These are phyloP conservation scores for Nothobranchius furzeri DNA, from an alignment of 2,113 vertebrate genomes.

Conservation along the genomic window DNA sequence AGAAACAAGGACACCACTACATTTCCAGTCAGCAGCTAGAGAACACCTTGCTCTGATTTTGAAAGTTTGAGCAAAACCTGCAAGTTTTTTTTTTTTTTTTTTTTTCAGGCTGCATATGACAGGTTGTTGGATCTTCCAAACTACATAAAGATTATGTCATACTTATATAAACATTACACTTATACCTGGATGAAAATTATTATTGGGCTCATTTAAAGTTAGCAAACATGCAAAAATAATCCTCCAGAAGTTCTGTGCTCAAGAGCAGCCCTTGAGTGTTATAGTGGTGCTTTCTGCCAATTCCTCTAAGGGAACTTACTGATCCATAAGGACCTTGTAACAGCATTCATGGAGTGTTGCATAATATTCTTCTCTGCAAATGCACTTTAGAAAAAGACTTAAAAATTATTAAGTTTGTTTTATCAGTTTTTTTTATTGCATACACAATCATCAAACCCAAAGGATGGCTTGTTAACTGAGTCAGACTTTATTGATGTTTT, in stretches of 20 bases:
- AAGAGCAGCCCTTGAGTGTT: not conserved
- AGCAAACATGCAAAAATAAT: not conserved
- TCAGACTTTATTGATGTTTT: no score
- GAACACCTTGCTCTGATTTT: constrained; percentile 36
- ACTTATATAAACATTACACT: no score
- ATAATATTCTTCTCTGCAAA: not conserved
- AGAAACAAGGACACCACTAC: constrained; percentile 20
- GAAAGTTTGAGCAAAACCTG: not conserved
- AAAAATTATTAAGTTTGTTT: not conserved
- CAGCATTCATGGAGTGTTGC: not conserved
- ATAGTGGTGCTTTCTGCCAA: not conserved
- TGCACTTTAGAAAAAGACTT: not conserved
- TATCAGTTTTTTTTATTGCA: no score
- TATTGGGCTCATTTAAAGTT: not conserved
- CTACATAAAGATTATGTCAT: no score
- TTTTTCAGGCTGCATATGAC: not conserved
- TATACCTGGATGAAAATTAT: not conserved
- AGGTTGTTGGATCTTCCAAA: not conserved
- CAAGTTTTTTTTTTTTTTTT: constrained; percentile 1
- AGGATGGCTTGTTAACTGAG: not conserved
- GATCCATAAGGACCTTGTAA: not conserved
- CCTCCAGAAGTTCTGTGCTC: not conserved
- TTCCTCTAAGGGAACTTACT: not conserved
- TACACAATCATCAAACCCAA: not conserved
- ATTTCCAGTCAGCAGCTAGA: constrained; percentile 35